Base-by-base conservation (phyloP, 2,888 invertebrate species). In the Dasypogon diadema region DNA sequence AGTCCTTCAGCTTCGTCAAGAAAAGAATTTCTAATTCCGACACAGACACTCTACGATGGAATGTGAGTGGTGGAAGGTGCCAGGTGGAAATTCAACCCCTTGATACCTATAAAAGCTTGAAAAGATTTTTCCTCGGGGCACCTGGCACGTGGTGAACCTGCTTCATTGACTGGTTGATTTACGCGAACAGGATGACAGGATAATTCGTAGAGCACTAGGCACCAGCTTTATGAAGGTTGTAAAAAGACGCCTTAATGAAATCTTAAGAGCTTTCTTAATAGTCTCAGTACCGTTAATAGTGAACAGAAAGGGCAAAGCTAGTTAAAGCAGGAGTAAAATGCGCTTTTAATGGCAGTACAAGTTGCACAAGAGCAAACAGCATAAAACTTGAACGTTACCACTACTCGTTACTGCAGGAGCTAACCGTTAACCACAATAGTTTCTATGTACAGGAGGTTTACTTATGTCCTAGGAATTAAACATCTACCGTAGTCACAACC, bases 401-500 rank as follows among this genome's bases (percentile, higher is more conserved):
- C 18, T 42, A 34, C 34, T 16, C 58, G 14, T 65, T 42, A 42
- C 8, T 30, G 16, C n/a, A n/a, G n/a, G n/a, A n/a, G n/a, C n/a
- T n/a, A n/a, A n/a, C n/a, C n/a, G n/a, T n/a, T n/a, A n/a, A n/a
- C n/a, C n/a, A n/a, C n/a, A n/a, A n/a, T n/a, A n/a, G n/a, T n/a
- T n/a, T 56, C 24, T 65, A 48, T 65, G 24, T 48, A 65, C 65
- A 65, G n/a, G 24, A 22, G 24, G 46, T 4, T 46, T 21, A 46
- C 24, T 46, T n/a, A 24, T 65, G 46, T 12, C 21, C 21, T 46
- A 4, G n/a, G n/a, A n/a, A n/a, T 3, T 65, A 46, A 65, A 12
- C 1, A 37, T 60, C 60, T 65, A 74, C 42, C 73, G 8, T 63
- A 46, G 58, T 70, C 73, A 74, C 73, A 74, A 74, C 73, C 73